phyloP scores from a whole-genome alignment of 2,797 vertebrate species.

The Anguilla anguilla region DNA sequence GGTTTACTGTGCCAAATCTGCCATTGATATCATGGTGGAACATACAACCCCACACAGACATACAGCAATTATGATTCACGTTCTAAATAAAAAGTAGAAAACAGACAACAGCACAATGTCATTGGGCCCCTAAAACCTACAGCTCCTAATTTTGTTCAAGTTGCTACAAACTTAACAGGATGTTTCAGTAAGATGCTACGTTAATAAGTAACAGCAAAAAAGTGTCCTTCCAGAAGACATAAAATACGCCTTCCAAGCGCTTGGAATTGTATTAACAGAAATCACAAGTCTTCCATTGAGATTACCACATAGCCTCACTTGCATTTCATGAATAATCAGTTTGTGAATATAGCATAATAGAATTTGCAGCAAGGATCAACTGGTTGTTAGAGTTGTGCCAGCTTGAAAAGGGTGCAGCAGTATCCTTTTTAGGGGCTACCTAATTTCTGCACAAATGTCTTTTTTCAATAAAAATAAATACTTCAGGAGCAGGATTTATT shows the following conservation, averaged over 20 bases:
- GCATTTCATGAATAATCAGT: background rate
- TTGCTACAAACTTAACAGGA: conserved; percentile 7
- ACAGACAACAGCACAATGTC: background rate
- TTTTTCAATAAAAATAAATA: background rate
- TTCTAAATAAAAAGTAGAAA: background rate
- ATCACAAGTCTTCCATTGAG: background rate
- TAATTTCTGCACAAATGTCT: background rate
- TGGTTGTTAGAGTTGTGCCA: background rate
- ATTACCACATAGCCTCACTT: background rate
- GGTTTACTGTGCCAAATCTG: background rate
- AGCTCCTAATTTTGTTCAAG: background rate
- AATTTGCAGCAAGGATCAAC: background rate
- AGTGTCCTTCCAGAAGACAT: background rate
- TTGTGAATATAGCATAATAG: background rate
- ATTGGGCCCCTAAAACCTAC: background rate
- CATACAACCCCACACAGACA: background rate
- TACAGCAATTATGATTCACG: background rate
- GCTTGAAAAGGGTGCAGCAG: background rate
- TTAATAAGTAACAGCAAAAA: background rate
- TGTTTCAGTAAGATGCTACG: background rate
- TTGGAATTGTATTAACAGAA: background rate
- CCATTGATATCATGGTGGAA: background rate
- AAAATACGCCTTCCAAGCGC: no score
- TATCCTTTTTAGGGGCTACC: background rate
- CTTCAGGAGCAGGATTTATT: background rate